Evolutionary conservation across 2,888 invertebrate genomes (phyloP).

Genomic region (Cremastinae sp.): DNA sequence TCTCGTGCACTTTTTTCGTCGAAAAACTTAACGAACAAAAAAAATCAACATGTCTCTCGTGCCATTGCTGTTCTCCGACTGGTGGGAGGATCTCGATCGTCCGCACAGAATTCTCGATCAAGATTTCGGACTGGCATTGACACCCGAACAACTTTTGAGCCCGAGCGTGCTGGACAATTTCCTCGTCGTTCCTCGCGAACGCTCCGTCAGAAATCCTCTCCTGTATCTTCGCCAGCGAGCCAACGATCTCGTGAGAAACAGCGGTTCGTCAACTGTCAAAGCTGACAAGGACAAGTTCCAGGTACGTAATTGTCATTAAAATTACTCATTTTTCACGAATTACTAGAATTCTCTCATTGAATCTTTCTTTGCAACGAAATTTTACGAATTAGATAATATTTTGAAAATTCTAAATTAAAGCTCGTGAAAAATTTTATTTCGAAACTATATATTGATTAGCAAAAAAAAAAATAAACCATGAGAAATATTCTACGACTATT

Average conservation of each 20-base stretch:
- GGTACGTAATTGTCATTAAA: slow-evolving; percentile 77
- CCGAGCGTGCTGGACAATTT: slow-evolving; percentile 83
- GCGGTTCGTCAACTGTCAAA: slow-evolving; percentile 83
- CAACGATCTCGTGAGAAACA: slow-evolving; percentile 71
- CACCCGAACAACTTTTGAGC: slow-evolving; percentile 85
- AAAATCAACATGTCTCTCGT: slow-evolving; percentile 85
- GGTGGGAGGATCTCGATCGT: slow-evolving; percentile 90
- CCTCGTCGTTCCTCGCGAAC: slow-evolving; percentile 45
- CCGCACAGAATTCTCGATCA: slow-evolving; percentile 89
- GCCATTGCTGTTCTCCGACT: slow-evolving; percentile 90
- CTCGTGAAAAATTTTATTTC: no score
- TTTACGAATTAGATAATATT: no score
- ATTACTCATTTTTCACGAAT: neutral
- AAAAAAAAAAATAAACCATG: no score
- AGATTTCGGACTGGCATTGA: slow-evolving; percentile 89
- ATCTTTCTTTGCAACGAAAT: no score
- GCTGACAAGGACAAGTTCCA: slow-evolving; percentile 86
- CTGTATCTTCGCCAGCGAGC: slow-evolving; percentile 44
- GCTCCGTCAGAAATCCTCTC: slow-evolving; percentile 47
- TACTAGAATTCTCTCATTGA: no score
- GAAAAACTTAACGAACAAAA: slow-evolving; percentile 14
- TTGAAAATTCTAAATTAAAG: no score
- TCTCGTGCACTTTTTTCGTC: neutral
- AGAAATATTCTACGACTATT: no score
- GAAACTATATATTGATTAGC: no score